Evolutionary conservation across 2,888 invertebrate genomes (phyloP), one percentile per base, ranked within the genome.

Genomic region (Argynnis bischoffii): DNA sequence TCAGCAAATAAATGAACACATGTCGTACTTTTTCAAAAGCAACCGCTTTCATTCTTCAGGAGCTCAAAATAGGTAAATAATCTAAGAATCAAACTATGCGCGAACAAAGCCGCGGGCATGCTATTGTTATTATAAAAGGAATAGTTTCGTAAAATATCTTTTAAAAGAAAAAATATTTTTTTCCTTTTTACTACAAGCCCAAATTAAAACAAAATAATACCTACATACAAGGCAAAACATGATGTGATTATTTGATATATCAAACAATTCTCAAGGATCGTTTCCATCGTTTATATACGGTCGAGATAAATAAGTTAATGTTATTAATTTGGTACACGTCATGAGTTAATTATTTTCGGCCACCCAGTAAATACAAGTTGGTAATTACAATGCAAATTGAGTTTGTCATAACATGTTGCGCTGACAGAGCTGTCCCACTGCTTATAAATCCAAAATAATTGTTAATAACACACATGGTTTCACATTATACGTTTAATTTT

Each of bases 331-430:
- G 54, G 46, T 50, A 55, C 51, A 61, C 53, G 57, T 55, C 47
- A 64, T 53, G 57, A 60, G 68, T 67, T 73, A 68, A 70, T 71
- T 73, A 71, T 71, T 71, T 69, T 55, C 51, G 63, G 54, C 64
- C 69, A 57, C 48, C 59, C 55, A 50, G 71, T 67, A 63, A 67
- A 69, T 64, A 73, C 72, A 67, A 71, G 51, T 59, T 69, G 14
- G 65, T 71, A 75, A 75, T 76, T 74, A 74, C 69, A 74, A 71
- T 71, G 70, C 70, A 73, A 74, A 76, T 73, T 74, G 66, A 65
- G 69, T 73, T 67, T 69, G 72, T 69, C 70, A 70, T 60, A n/a
- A n/a, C 61, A 56, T 66, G 67, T 64, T 64, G 69, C 66, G 69
- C 55, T 67, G 63, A 70, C 70, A 64, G 64, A 65, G 63, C 8